These are phyloP conservation scores for Ptychadena robeensis DNA, from an alignment of 2,797 vertebrate genomes.

Conservation along the genomic window DNA sequence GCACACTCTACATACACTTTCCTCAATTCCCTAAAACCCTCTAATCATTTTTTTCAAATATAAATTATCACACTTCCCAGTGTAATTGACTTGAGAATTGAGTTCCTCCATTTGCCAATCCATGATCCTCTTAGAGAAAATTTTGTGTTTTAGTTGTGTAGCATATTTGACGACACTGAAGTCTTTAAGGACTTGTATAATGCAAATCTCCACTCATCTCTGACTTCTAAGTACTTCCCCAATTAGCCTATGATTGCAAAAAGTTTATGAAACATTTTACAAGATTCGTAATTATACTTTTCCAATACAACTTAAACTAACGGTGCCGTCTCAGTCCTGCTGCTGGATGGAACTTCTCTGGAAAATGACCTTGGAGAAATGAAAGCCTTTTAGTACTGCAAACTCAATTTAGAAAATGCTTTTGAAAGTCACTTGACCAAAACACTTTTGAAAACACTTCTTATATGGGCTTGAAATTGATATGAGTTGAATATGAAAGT, in stretches of 20 bases:
- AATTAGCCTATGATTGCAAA: constrained; percentile 14
- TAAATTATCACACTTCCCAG: neutral
- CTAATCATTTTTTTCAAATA: neutral
- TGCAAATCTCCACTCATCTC: neutral
- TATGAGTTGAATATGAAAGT: neutral
- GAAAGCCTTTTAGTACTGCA: neutral
- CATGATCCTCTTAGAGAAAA: neutral
- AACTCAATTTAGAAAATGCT: constrained; percentile 2
- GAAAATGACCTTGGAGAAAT: neutral
- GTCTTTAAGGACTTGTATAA: neutral
- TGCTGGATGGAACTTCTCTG: neutral
- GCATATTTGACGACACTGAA: neutral
- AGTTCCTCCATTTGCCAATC: neutral
- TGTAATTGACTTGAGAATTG: neutral
- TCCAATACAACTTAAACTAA: neutral
- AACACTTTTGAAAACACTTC: constrained; percentile 21
- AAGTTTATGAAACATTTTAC: neutral
- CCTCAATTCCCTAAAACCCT: no score
- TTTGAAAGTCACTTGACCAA: constrained; percentile 17
- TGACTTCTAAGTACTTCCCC: neutral
- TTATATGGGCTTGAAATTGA: neutral
- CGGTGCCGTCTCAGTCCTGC: neutral
- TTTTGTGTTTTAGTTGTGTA: neutral
- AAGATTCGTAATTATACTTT: neutral
- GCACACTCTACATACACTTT: no score